Evolutionary conservation across 2,113 vertebrate species (phyloP).

Genomic region (Cyprinodon tularosa): DNA sequence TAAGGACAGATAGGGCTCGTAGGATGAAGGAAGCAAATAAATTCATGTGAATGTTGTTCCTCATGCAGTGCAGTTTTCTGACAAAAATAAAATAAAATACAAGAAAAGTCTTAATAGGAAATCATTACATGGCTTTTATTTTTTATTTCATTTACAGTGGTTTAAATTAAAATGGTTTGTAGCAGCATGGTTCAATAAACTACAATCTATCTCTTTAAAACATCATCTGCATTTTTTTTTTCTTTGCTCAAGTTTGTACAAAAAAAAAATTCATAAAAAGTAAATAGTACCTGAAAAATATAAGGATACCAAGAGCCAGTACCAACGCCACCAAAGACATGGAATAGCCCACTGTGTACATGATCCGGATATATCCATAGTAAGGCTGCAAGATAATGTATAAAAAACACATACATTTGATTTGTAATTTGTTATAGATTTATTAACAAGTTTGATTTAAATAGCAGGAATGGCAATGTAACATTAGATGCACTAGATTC

Average conservation of each 20-base stretch:
- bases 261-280: neutral
- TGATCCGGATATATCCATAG: constrained; percentile 82
- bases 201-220: neutral
- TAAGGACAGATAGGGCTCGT: constrained; percentile 88
- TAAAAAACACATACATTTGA: constrained; percentile 7
- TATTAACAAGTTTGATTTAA: neutral
- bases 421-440: neutral
- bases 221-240: neutral
- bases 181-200: neutral
- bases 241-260: neutral
- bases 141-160: no score
- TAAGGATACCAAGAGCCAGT: constrained; percentile 88
- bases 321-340: constrained; percentile 89
- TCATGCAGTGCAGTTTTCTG: constrained; percentile 95
- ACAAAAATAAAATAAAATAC: neutral
- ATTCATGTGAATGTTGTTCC: constrained; percentile 97
- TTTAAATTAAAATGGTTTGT: no score
- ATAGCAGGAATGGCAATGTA: no score
- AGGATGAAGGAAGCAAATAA: constrained; percentile 96
- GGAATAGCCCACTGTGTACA: constrained; percentile 96
- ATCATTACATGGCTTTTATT: neutral
- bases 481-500: no score
- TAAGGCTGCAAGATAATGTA: constrained; percentile 74
- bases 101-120: neutral
- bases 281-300: constrained; percentile 88